Base-by-base conservation (phyloP, 2,888 invertebrate genomes). In the Macropis europaea region DNA sequence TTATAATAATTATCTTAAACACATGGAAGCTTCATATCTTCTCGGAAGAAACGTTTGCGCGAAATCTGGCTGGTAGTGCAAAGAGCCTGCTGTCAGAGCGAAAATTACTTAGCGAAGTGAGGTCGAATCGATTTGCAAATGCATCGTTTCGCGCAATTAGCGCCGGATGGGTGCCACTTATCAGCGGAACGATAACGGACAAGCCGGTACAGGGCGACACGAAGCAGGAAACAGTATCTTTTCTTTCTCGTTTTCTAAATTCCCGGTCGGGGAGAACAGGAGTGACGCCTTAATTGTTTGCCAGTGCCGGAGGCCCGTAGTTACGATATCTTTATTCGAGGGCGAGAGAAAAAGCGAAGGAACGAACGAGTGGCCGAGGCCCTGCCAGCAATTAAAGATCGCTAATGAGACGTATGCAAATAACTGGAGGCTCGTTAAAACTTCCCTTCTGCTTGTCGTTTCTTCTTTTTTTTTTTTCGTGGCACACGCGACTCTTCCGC, bases 341-440 rank as follows among this genome's bases (percentile, higher is more conserved):
- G 28, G 32, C 11, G 40, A 28, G 32, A 43, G 45, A 69, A 56
- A 56, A 38, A 54, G 40, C 42, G 50, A 43, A 34, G 45, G 38
- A 61, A 45, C 56, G 36, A 50, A 30, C 64, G 26, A 75, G 63
- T 61, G 43, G 32, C 59, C 36, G 64, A 61, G 52, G 45, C 61
- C 63, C 68, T 73, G 66, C 77, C 63, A 72, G 73, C 69, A 80
- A 80, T 80, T 80, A 80, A 80, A 79, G 78, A 80, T 81, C 80
- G 73, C 78, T 80, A 81, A 80, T 80, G 80, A 81, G 81, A 80
- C 81, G 69, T 81, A 80, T 80, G 81, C 81, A 80, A 80, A 80
- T 80, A 79, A 68, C 60, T 36, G 60, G 13, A 48, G 60, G 67
- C 64, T 54, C 71, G 60, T 81, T 78, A 80, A 81, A 80, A 76